phyloP scores from a whole-genome alignment of 2,797 vertebrate genomes.

The Artibeus lituratus region DNA sequence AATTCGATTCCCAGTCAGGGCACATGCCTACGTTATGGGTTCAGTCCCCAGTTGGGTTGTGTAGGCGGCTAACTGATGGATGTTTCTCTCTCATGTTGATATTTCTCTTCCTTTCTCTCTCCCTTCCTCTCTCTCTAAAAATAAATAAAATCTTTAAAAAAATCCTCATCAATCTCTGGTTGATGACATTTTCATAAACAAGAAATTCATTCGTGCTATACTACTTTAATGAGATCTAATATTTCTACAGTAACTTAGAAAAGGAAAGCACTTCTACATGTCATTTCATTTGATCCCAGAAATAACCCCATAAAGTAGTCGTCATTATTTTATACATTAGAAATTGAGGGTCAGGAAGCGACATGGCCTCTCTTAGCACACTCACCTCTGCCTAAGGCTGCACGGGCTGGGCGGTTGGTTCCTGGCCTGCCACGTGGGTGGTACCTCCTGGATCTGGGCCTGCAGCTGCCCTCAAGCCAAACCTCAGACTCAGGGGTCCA shows the following conservation, averaged over 20 bases:
- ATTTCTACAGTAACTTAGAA: background rate
- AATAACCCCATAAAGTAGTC: background rate
- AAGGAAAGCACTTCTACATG: background rate
- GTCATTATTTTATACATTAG: background rate
- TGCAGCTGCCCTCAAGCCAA: background rate
- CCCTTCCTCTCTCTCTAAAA: background rate
- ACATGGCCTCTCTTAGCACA: background rate
- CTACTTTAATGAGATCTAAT: background rate
- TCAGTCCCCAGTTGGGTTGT: background rate
- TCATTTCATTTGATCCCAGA: background rate
- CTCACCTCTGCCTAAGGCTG: background rate
- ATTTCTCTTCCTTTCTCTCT: background rate
- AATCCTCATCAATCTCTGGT: background rate
- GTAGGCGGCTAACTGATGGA: background rate
- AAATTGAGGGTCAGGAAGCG: background rate
- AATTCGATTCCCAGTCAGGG: background rate
- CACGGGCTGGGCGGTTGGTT: background rate
- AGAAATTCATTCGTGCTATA: background rate
- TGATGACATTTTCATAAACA: background rate
- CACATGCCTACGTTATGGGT: background rate
- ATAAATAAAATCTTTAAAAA: background rate
- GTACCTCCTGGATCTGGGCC: background rate
- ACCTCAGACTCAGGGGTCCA: background rate
- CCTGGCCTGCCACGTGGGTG: no score
- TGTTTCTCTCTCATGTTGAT: background rate